Evolutionary conservation across 2,113 vertebrate species (phyloP).

Genomic region (Gallinago jamesoni): DNA sequence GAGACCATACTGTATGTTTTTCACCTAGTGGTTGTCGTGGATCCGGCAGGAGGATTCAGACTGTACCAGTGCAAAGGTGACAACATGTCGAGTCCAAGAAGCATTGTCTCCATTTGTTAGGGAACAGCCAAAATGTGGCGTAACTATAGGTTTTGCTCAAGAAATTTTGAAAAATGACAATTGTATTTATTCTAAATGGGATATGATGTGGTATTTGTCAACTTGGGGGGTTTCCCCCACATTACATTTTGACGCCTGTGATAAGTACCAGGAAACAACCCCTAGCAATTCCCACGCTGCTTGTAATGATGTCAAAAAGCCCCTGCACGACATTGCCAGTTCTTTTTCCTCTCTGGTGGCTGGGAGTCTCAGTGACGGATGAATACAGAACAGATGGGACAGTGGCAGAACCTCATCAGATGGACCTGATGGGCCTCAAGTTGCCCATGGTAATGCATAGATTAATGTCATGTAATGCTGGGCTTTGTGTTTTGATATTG

Average conservation of each 20-base stretch:
- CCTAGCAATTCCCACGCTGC: neutral
- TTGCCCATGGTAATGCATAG: neutral
- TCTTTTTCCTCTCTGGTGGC: neutral
- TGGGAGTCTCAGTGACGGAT: neutral
- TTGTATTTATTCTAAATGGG: neutral
- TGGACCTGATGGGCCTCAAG: neutral
- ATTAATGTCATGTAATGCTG: neutral
- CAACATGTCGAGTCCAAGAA: rapidly evolving
- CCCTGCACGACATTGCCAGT: neutral
- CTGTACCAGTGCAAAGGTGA: rapidly evolving
- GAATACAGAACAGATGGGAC: conserved; percentile 12
- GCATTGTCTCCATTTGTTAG: neutral
- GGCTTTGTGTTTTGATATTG: neutral
- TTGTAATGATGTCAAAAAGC: neutral
- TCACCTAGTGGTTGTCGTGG: rapidly evolving
- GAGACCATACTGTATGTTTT: neutral
- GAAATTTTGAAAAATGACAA: neutral
- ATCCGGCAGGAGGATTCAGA: neutral
- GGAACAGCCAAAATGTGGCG: rapidly evolving
- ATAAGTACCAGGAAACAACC: neutral
- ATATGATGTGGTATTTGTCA: neutral
- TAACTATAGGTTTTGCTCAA: neutral
- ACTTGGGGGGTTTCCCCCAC: neutral
- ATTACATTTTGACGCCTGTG: rapidly evolving
- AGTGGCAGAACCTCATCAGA: conserved; percentile 11